Percentiles rank a stretch among this genome's conserved stretches.
Conservation (phyloP, 2,888 invertebrate species). For the Tinea pellionella region DNA sequence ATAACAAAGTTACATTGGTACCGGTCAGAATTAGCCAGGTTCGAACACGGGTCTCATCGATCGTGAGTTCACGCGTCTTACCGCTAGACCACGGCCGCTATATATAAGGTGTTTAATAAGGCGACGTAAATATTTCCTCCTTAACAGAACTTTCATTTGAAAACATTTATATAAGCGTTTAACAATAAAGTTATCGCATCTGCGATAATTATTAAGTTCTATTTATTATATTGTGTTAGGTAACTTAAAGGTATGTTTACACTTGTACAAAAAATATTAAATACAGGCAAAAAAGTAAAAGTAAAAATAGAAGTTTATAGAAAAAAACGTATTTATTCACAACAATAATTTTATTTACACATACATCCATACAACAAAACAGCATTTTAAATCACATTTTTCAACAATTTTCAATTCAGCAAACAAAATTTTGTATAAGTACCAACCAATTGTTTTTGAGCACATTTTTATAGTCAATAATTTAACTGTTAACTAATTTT, state of each 20-base stretch:
- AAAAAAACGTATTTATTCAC: neutral
- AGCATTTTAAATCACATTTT: neutral
- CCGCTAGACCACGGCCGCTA: too few relatives aligned
- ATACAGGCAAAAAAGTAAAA: too few relatives aligned
- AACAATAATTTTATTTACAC: neutral
- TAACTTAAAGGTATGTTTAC: neutral
- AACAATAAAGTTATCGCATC: neutral
- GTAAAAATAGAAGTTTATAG: neutral
- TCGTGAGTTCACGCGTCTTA: too few relatives aligned
- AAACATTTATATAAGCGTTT: neutral
- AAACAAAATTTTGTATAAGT: conserved; percentile 5
- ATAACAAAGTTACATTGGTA: too few relatives aligned
- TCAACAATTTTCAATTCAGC: neutral
- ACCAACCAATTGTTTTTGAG: conserved; percentile 7
- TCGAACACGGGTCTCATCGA: too few relatives aligned
- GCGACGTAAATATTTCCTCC: too few relatives aligned
- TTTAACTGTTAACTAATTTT: neutral
- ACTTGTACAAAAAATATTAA: too few relatives aligned
- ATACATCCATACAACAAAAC: neutral
- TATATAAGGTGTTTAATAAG: too few relatives aligned
- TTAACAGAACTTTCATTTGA: neutral
- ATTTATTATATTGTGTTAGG: neutral
- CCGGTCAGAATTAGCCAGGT: too few relatives aligned
- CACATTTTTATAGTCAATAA: conserved; percentile 1
- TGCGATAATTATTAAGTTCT: neutral